Evolutionary conservation across 2,797 vertebrate genomes (phyloP).

Genomic region (Xerus rutilus): DNA sequence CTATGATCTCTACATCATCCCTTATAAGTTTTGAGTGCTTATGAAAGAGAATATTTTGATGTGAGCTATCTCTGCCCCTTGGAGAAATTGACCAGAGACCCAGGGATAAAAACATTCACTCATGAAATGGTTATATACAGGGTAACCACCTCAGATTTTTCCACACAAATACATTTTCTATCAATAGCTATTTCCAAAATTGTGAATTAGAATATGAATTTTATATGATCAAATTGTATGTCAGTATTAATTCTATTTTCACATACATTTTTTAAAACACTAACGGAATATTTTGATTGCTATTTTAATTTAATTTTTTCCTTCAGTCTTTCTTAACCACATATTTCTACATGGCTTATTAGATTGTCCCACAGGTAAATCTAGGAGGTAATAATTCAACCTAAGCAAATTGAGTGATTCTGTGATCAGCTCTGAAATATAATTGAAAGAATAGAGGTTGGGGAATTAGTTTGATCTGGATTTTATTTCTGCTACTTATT

Average conservation of each 20-base stretch:
- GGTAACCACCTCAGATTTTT: background rate
- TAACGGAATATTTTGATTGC: background rate
- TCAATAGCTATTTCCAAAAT: constrained; percentile 6
- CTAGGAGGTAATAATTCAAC: background rate
- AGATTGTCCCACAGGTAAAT: background rate
- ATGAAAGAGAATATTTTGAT: background rate
- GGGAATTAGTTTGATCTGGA: background rate
- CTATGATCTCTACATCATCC: background rate
- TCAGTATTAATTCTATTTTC: constrained; percentile 21
- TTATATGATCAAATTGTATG: background rate
- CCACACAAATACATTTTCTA: constrained; percentile 2
- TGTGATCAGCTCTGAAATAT: constrained; percentile 10
- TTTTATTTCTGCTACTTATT: constrained; percentile 58
- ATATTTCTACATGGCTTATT: background rate
- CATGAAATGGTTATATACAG: background rate
- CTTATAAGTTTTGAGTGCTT: background rate
- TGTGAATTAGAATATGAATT: background rate
- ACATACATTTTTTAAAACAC: background rate
- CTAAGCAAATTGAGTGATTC: background rate
- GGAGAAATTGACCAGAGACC: background rate
- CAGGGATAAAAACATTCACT: background rate
- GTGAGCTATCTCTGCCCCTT: background rate
- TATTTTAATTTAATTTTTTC: constrained; percentile 34
- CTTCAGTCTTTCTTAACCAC: background rate
- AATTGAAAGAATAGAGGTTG: background rate